Evolutionary conservation across 1,140 invertebrate genomes (phyloP).

Genomic region (Formica selysi): DNA sequence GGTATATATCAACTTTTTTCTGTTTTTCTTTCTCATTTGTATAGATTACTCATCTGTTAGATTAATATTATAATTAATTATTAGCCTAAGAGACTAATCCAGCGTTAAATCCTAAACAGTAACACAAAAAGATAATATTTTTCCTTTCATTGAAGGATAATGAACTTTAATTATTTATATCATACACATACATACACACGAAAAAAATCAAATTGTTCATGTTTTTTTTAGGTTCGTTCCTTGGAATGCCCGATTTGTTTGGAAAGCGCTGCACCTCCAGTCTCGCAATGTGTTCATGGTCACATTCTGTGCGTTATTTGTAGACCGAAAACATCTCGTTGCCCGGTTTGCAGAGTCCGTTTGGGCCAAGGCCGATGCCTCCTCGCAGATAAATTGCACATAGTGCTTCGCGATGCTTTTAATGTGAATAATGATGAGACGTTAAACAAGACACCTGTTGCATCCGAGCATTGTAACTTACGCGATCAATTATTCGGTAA

Average conservation of each 20-base stretch:
- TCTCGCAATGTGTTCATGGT: constrained; percentile 90
- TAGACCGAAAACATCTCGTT: constrained; percentile 87
- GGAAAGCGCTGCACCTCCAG: constrained; percentile 88
- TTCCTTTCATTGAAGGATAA: not conserved
- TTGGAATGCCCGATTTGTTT: constrained; percentile 89
- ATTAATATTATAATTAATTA: not conserved
- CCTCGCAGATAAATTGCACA: constrained; percentile 87
- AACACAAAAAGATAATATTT: not conserved
- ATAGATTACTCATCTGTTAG: not conserved
- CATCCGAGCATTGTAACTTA: constrained; percentile 67
- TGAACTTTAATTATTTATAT: not conserved
- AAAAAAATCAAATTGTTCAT: too few relatives aligned
- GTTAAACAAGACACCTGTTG: not conserved
- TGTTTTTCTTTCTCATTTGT: constrained; percentile 7
- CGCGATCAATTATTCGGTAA: constrained; percentile 82
- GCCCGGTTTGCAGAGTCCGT: constrained; percentile 88
- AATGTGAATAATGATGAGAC: constrained; percentile 50
- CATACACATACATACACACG: not conserved
- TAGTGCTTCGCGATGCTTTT: constrained; percentile 80
- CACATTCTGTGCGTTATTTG: constrained; percentile 89
- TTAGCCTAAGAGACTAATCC: not conserved
- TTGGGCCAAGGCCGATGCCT: constrained; percentile 87
- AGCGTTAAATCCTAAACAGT: not conserved
- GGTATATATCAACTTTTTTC: constrained; percentile 74
- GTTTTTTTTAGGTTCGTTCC: constrained; percentile 80